Evolutionary conservation across 1,140 invertebrate genomes (phyloP).

Genomic region (Artemia franciscana): DNA sequence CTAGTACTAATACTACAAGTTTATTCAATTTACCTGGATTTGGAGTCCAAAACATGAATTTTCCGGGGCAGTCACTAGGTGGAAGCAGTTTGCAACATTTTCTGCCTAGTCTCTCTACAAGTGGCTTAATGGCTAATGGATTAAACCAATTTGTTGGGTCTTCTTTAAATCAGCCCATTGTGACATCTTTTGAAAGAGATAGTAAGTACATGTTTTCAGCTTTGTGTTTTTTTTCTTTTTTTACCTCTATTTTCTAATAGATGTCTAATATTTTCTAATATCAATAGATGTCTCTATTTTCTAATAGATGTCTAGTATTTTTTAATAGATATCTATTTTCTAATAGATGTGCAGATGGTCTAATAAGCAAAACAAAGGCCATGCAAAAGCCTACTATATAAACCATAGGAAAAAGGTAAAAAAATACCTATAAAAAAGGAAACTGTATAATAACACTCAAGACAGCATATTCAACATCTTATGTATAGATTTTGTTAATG

Average conservation of each 20-base stretch:
- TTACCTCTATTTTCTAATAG: not conserved
- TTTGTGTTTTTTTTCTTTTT: not conserved
- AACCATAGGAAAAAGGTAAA: no score
- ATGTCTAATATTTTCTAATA: no score
- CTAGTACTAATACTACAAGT: not conserved
- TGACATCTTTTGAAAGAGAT: not conserved
- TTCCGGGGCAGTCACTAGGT: not conserved
- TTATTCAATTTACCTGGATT: not conserved
- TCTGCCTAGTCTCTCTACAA: not conserved
- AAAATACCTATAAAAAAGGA: no score
- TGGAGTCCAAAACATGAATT: not conserved
- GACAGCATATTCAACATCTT: no score
- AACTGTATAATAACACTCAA: no score
- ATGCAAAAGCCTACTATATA: no score
- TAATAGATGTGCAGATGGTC: no score
- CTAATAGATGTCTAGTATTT: no score
- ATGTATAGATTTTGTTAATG: no score
- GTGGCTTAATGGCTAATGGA: not conserved
- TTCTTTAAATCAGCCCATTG: not conserved
- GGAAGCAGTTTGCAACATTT: not conserved
- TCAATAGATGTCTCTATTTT: no score
- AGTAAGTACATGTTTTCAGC: not conserved
- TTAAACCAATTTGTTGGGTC: not conserved
- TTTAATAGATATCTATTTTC: no score
- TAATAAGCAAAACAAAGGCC: no score